Evolutionary conservation across 2,113 vertebrate species (phyloP).

Genomic region (Empidonax alnorum): DNA sequence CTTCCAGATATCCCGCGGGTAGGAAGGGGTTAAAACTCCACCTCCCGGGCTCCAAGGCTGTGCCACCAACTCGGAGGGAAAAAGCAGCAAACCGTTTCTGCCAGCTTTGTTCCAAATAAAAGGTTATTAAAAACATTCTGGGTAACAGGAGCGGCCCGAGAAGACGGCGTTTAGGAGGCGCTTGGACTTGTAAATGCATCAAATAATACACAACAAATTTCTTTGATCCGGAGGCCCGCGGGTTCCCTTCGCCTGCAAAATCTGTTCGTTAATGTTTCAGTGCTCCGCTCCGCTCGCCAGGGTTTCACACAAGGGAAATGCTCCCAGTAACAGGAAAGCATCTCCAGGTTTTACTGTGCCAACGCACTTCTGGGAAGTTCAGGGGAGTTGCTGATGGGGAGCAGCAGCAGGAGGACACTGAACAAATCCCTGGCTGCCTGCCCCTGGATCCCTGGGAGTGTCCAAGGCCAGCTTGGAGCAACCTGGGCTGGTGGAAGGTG

Average conservation of each 20-base stretch:
- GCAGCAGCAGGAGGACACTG: neutral
- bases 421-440: neutral
- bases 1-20: neutral
- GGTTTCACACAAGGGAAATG: neutral
- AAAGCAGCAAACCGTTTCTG: neutral
- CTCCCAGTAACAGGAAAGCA: neutral
- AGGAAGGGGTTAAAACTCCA: neutral
- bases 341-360: neutral
- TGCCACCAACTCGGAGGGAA: slow-evolving; percentile 22
- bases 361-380: neutral
- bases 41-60: neutral
- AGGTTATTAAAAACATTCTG: slow-evolving; percentile 44
- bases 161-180: neutral
- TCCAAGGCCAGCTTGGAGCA: neutral
- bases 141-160: neutral
- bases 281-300: neutral
- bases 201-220: slow-evolving; percentile 26
- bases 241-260: slow-evolving; percentile 31
- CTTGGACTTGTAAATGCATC: slow-evolving; percentile 21
- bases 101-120: slow-evolving; percentile 32
- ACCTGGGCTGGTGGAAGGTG: neutral
- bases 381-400: neutral
- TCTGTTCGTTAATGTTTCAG: neutral
- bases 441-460: neutral
- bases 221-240: slow-evolving; percentile 27